phyloP scores from a whole-genome alignment of 2,888 invertebrate genomes.

The Troglohyphantes excavatus region DNA sequence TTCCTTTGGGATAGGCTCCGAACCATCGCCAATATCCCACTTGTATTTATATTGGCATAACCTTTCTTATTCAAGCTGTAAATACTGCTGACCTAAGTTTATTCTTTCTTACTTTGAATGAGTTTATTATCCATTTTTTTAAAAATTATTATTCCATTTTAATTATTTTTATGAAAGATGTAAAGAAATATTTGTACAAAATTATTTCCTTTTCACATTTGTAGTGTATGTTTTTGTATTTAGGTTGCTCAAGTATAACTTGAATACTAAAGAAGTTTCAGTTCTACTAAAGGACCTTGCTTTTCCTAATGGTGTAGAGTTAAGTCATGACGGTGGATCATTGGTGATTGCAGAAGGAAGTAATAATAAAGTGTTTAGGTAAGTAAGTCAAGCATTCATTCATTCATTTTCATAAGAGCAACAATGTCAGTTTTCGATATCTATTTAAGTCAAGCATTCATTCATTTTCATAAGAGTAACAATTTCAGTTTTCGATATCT shows the following conservation, averaged over 20 bases:
- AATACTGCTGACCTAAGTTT: too few species aligned
- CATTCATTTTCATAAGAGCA: too few species aligned
- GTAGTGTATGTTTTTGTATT: slow-evolving; percentile 3
- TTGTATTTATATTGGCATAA: too few species aligned
- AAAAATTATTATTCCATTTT: neutral
- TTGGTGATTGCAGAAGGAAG: slow-evolving; percentile 90
- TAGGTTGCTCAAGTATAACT: slow-evolving; percentile 89
- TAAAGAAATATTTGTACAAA: neutral
- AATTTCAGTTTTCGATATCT: too few species aligned
- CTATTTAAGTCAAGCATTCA: too few species aligned
- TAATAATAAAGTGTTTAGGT: slow-evolving; percentile 85
- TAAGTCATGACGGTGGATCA: slow-evolving; percentile 91
- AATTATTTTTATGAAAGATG: neutral
- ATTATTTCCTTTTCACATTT: neutral
- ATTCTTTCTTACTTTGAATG: too few species aligned
- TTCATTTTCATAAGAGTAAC: too few species aligned
- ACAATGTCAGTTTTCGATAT: too few species aligned
- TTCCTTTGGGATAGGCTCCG: too few species aligned
- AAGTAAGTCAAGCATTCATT: neutral
- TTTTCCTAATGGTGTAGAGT: slow-evolving; percentile 93
- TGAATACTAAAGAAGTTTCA: slow-evolving; percentile 87
- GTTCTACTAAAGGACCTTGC: slow-evolving; percentile 85
- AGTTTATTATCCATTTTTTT: too few species aligned
- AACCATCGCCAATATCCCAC: too few species aligned
- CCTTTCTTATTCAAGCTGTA: too few species aligned